Base-by-base conservation (phyloP, 2,888 invertebrate genomes). In the Pegoplata infirma region DNA sequence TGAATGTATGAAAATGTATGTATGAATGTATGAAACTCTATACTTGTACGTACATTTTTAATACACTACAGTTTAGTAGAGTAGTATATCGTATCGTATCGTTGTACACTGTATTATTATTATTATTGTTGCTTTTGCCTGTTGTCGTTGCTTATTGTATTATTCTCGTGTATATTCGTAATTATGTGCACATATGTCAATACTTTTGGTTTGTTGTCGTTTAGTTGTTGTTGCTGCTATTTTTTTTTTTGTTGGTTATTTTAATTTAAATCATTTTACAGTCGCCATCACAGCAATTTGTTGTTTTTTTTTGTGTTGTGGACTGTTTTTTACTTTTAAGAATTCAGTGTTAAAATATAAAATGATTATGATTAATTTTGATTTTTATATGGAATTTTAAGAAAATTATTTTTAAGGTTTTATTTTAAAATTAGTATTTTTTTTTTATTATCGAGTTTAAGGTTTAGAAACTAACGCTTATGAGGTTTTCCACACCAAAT, bases 171-270 rank as follows among this genome's bases (percentile, higher is more conserved):
- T 69, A 78, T 69, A 78, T 78, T 78, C 68, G 78, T 78, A 78
- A 78, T 78, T 78, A 78, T 74, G 78, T 73, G 74, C 73, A 69
- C 78, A 78, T 78, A 78, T 78, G 78, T 78, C 78, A 78, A 78
- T 78, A 78, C 78, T 58, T 78, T 78, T 74, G 68, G 78, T 69
- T 74, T 68, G 19, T 68, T 49, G 61, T 61, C 63, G 40, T 40
- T n/a, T n/a, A n/a, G n/a, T n/a, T n/a, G n/a, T n/a, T n/a, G n/a
- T n/a, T n/a, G n/a, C n/a, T n/a, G n/a, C n/a, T 67, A 63, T 14
- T 25, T 49, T 40, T 28, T 44, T 23, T 68, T 49, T 40, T 63
- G 10, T 58, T 72, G 40, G 61, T 76, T 36, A 28, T 63, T 56
- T 78, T n/a, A 23, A 77, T 77, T 69, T 78, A 78, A 78, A 74